Percentiles rank a stretch among this genome's conserved stretches.
Evolutionary conservation across 2,113 vertebrate species (phyloP).

Genomic region (Steatornis caripensis): DNA sequence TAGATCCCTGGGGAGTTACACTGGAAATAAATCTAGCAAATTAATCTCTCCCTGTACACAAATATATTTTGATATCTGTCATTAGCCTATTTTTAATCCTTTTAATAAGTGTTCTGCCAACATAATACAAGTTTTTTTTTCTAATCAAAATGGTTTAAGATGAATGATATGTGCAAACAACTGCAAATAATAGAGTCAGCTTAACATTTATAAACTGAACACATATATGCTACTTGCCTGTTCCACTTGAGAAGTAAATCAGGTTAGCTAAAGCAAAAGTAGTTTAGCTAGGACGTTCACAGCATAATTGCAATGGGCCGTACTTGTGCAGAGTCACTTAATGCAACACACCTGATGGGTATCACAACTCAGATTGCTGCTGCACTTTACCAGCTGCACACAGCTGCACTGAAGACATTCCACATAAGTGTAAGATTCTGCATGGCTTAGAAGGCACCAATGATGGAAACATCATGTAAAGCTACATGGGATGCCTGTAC

Average conservation of each 20-base stretch:
- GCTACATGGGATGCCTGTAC: neutral
- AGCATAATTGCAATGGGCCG: neutral
- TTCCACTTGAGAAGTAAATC: neutral
- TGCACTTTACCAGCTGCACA: neutral
- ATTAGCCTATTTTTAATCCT: neutral
- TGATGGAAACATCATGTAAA: neutral
- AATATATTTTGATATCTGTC: neutral
- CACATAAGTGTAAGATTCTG: neutral
- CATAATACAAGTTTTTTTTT: neutral
- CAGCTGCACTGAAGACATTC: neutral
- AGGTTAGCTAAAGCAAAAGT: neutral
- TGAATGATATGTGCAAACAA: neutral
- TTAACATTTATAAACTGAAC: neutral
- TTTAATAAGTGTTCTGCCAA: neutral
- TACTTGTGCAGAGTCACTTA: neutral
- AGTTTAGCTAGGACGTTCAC: neutral
- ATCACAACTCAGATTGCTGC: neutral
- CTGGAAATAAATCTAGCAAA: slow-evolving; percentile 6
- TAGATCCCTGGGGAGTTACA: neutral
- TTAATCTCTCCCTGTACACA: neutral
- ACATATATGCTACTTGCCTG: neutral
- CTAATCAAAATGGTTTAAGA: neutral
- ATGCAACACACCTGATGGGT: accelerated
- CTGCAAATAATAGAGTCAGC: neutral
- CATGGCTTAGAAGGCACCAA: neutral